A percentile compares a stretch with the other conserved stretches of the same genome.
These are phyloP conservation scores for Psilopogon haemacephalus DNA, from an alignment of 2,113 vertebrate genomes.

Conservation along the genomic window DNA sequence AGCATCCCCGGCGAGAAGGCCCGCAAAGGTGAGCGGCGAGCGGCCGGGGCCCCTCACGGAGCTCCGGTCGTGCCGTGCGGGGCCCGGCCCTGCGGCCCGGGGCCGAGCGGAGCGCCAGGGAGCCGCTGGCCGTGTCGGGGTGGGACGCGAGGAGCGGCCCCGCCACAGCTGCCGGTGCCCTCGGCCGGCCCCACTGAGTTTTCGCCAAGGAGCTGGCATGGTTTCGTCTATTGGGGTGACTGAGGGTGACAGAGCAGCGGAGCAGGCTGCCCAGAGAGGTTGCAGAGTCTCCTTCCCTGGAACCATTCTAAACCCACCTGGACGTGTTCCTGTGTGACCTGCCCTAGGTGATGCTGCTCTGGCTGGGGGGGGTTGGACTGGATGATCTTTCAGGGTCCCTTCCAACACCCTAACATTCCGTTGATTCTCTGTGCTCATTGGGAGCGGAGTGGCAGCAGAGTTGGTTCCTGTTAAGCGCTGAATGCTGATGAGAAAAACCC, in stretches of 20 bases:
- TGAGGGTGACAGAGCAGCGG: no score
- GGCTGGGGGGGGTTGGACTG: no score
- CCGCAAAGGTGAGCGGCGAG: constrained; percentile 85
- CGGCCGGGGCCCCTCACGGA: neutral
- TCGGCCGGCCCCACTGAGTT: neutral
- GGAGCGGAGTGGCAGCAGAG: neutral
- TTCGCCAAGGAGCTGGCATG: neutral
- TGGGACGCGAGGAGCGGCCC: neutral
- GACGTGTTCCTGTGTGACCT: no score
- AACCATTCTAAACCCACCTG: no score
- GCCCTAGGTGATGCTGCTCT: no score
- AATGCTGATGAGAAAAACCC: neutral
- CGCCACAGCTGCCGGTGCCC: neutral
- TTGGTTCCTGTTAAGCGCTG: neutral
- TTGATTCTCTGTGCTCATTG: neutral
- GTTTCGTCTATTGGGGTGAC: neutral
- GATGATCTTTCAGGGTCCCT: no score
- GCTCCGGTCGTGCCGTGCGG: neutral
- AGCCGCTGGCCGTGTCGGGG: neutral
- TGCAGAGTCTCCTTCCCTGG: no score
- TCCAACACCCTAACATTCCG: no score
- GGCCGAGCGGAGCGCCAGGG: neutral
- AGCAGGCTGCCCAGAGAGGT: no score
- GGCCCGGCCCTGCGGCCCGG: neutral
- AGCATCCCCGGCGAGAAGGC: constrained; percentile 93